Base-by-base conservation (phyloP, 2,888 invertebrate species). In the Trichogramma evanescens region DNA sequence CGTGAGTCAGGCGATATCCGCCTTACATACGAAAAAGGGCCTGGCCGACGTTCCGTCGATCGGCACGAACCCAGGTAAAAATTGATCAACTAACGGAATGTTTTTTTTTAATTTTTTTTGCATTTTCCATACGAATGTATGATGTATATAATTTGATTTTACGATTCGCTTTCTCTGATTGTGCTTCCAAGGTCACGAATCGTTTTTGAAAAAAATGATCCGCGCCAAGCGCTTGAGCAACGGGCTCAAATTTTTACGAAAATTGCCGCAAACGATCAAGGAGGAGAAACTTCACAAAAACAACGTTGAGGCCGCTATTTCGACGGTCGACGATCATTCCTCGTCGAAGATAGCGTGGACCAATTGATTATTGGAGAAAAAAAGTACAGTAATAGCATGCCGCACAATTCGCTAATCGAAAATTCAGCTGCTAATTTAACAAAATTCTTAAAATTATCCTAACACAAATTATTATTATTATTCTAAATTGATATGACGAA, bases 1-100 rank as follows among this genome's bases (percentile, higher is more conserved):
- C 0, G 81, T 90, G 0, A 88, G 89, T 0, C 81, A 89, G 52
- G 89, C 89, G 0, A 82, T 90, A 54, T 90, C 90, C 0, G 89
- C 89, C 0, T 78, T 90, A 49, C 83, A 86, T 56, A 77, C 77
- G 56, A 78, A 82, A 8, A 65, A 68, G 65, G 78, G 79, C 59
- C 73, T 84, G 2, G 79, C 79, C 9, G 74, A 76, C 0, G 77
- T 84, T 1, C 74, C 78, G n/a, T 74, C 77, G 1, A 80, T 89
- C 1, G 89, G 90, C 3, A 75, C 84, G 59, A 91, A 91, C 78
- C 88, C 89, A 0, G 89, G 88, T 53, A 84, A 86, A 69, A 79
- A 78, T 46, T 9, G 39, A 42, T 46, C 10, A 39, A 50, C 13
- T 50, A 6, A 38, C 50, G 26, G n/a, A 42, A 56, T 48, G 40